phyloP scores from a whole-genome alignment of 2,113 vertebrate genomes.

The Phalacrocorax aristotelis region DNA sequence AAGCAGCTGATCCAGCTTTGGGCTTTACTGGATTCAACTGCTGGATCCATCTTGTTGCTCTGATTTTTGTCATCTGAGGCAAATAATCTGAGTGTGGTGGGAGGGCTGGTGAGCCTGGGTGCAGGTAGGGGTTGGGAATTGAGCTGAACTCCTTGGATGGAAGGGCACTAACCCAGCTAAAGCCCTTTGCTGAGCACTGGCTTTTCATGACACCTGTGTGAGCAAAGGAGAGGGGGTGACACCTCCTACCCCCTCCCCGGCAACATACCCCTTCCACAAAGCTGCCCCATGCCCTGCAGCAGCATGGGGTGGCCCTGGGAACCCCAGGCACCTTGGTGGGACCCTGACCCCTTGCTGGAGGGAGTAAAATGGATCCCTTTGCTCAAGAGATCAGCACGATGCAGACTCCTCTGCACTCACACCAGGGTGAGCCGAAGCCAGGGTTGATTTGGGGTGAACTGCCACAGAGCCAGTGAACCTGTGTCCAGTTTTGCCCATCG shows the following conservation, averaged over 20 bases:
- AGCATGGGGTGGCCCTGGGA: accelerated
- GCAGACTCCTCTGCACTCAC: accelerated
- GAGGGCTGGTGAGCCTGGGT: accelerated
- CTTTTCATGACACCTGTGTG: neutral
- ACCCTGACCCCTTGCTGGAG: neutral
- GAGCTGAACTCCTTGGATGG: neutral
- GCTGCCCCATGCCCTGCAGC: neutral
- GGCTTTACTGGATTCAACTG: neutral
- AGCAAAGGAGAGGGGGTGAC: neutral
- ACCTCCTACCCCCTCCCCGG: neutral
- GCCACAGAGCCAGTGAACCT: neutral
- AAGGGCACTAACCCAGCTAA: neutral
- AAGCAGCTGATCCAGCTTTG: neutral
- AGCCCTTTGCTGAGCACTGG: neutral
- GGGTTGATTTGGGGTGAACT: neutral
- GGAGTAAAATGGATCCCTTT: neutral
- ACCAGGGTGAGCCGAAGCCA: neutral
- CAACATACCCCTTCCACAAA: neutral
- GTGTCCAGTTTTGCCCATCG: neutral
- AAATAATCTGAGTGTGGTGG: neutral
- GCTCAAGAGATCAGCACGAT: accelerated
- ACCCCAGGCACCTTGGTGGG: neutral
- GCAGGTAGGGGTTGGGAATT: neutral
- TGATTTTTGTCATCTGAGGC: neutral
- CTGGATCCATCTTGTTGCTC: neutral